These are phyloP conservation scores for Hafferia zeledoni DNA, from an alignment of 2,797 vertebrate genomes.

Conservation along the genomic window DNA sequence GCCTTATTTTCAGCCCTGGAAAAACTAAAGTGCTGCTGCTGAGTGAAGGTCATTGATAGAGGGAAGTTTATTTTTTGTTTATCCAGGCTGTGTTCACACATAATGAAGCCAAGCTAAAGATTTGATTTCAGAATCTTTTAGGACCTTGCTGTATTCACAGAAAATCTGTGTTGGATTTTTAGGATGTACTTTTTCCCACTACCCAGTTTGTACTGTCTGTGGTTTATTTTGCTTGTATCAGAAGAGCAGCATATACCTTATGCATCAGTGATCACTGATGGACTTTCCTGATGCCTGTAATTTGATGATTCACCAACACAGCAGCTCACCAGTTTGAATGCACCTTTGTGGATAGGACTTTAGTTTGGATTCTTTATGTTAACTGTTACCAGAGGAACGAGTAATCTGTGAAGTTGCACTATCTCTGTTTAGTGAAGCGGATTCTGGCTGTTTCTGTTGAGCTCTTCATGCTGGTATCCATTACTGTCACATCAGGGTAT, in stretches of 20 bases:
- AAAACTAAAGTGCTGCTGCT: conserved; percentile 27
- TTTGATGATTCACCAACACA: not conserved
- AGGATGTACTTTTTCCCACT: not conserved
- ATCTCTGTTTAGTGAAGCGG: not conserved
- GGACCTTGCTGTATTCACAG: not conserved
- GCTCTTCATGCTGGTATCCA: not conserved
- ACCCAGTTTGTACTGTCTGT: not conserved
- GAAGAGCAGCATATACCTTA: not conserved
- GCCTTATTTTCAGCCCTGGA: conserved; percentile 33
- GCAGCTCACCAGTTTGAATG: not conserved
- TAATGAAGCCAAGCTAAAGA: conserved; percentile 11
- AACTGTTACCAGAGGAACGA: not conserved
- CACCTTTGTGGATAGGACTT: not conserved
- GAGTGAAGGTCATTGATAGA: conserved; percentile 40
- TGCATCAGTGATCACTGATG: not conserved
- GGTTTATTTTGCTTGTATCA: conserved; percentile 1
- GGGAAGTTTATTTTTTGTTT: conserved; percentile 32
- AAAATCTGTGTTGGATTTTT: not conserved
- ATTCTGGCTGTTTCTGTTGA: not conserved
- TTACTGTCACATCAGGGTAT: not conserved
- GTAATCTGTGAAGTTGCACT: not conserved
- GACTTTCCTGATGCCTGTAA: not conserved
- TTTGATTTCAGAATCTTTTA: not conserved
- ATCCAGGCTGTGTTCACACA: conserved; percentile 10
- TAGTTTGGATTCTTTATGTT: not conserved